Evolutionary conservation across 2,113 vertebrate genomes (phyloP), one percentile per base, ranked within the genome.

Genomic region (Siniperca knerii): DNA sequence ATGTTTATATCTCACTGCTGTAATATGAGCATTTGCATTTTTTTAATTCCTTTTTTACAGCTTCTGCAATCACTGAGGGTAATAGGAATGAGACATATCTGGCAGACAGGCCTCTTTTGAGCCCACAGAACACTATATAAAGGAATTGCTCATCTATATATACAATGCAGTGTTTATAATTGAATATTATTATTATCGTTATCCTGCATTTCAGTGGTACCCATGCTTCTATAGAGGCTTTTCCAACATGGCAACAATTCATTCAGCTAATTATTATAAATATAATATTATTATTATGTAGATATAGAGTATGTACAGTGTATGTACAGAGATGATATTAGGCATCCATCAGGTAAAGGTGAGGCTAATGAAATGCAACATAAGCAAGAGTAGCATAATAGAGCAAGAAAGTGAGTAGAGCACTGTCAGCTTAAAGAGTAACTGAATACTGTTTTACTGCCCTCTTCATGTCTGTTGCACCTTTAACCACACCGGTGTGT

Each of bases 11-110:
- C 60, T 77, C 60, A 50, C 61, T 40, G 68, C 50, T 66, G 46
- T 79, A 86, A 77, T 86, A 54, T 79, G 61, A 75, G 25, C 60
- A 84, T 89, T 90, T 83, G 46, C 80, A 67, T 82, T 55, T 86
- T 82, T 87, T 78, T 12, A 62, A 79, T 76, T 72, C 23, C 46
- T 54, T 73, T 83, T 86, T 73, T 65, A 82, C 65, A 61, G 83
- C 70, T 33, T 60, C 71, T 82, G 77, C 72, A 54, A 73, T 88
- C 65, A 82, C 64, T 8, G 76, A 58, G 62, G 72, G 75, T 70
- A 81, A 75, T 83, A 70, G 66, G 46, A 77, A 75, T 61, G 58
- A 90, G 65, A 79, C 8, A 6, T 40, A 60, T 80, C 54, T 65
- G 44, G 42, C 69, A 69, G 55, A 73, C 52, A 25, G 2, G 20